A percentile compares a stretch with the other conserved stretches of the same genome.
Evolutionary conservation across 2,888 invertebrate genomes (phyloP).

Genomic region (Tribolium freemani): DNA sequence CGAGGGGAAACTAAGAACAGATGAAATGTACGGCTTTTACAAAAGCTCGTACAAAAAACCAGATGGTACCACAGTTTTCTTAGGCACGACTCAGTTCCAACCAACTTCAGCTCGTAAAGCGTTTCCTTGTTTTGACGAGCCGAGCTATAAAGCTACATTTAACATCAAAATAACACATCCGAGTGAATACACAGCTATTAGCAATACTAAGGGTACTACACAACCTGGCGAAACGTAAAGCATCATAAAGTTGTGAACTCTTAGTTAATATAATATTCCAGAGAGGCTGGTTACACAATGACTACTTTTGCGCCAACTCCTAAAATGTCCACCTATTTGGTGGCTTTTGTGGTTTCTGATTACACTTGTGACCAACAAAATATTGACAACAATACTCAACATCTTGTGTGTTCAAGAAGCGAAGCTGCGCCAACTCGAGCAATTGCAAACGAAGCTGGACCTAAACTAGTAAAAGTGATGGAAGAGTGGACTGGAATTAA

Average conservation of each 20-base stretch:
- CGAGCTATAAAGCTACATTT: slow-evolving; percentile 65
- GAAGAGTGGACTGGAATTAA: slow-evolving; percentile 50
- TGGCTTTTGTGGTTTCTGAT: slow-evolving; percentile 87
- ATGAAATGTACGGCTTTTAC: slow-evolving; percentile 69
- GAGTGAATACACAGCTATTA: slow-evolving; percentile 48
- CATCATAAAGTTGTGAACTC: background rate
- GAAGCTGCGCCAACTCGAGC: slow-evolving; percentile 41
- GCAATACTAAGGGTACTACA: slow-evolving; percentile 44
- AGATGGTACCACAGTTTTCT: slow-evolving; percentile 55
- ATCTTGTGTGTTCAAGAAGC: slow-evolving; percentile 52
- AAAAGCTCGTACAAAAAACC: slow-evolving; percentile 66
- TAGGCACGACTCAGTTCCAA: slow-evolving; percentile 79
- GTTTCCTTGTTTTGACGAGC: slow-evolving; percentile 86
- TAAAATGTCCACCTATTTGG: slow-evolving; percentile 87
- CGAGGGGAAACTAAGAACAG: slow-evolving; percentile 59
- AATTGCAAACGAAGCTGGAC: slow-evolving; percentile 48
- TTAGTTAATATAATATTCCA: background rate
- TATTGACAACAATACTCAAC: slow-evolving; percentile 41
- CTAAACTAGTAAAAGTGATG: slow-evolving; percentile 45
- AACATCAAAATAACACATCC: slow-evolving; percentile 66
- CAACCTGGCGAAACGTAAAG: background rate
- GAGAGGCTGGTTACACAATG: background rate
- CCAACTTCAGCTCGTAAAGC: slow-evolving; percentile 77
- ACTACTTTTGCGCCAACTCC: slow-evolving; percentile 67
- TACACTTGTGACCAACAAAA: slow-evolving; percentile 67